These are phyloP conservation scores for Apostichopus californicus DNA, from an alignment of 35 echinoderm and acorn worm genomes.

Conservation along the genomic window DNA sequence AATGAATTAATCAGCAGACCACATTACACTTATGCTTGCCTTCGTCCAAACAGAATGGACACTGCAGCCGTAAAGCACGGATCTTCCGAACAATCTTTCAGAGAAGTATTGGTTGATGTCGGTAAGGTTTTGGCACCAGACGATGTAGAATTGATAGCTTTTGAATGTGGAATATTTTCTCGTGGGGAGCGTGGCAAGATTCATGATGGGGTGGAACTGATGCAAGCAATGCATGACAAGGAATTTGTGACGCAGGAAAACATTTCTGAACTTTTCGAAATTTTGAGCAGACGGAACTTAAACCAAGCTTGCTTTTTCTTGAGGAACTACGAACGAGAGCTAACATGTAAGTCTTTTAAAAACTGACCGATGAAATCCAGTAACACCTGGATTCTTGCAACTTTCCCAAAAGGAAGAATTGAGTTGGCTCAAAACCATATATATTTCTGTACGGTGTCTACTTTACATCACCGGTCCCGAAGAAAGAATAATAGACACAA, in stretches of 20 bases:
- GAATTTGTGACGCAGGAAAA: background rate
- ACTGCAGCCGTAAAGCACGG: no score
- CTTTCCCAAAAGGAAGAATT: no score
- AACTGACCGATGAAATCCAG: no score
- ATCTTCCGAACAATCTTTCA: constrained; percentile 3
- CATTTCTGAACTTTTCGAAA: background rate
- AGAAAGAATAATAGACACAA: no score
- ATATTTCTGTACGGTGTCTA: no score
- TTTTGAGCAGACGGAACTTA: background rate
- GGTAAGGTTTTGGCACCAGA: background rate
- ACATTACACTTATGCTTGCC: no score
- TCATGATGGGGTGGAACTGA: background rate
- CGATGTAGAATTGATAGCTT: background rate
- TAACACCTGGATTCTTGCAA: no score
- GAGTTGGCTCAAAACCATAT: no score
- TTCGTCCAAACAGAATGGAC: no score
- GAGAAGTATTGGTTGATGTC: background rate
- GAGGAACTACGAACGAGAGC: background rate
- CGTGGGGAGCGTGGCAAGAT: background rate
- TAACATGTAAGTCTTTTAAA: background rate
- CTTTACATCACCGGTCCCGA: no score
- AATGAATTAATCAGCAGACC: no score
- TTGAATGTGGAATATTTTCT: background rate
- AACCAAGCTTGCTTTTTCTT: constrained; percentile 1
- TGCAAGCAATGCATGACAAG: constrained; percentile 1